A percentile compares a stretch with the other conserved stretches of the same genome.
These are phyloP conservation scores for Hiodon alosoides DNA, from an alignment of 2,113 vertebrate genomes.

Conservation along the genomic window DNA sequence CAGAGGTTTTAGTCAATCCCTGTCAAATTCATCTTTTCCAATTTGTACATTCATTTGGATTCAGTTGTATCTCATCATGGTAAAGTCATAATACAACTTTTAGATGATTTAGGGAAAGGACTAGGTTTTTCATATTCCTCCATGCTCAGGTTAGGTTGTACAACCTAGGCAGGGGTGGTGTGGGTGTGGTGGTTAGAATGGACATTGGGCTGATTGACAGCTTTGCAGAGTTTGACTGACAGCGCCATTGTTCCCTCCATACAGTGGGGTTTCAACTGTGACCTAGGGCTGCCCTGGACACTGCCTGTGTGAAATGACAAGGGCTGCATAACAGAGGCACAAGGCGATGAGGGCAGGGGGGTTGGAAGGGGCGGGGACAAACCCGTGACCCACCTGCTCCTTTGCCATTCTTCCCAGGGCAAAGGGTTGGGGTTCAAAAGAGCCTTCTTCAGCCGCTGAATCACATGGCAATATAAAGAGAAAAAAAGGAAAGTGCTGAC, in stretches of 20 bases:
- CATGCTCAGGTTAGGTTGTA: not conserved
- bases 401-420: conserved; percentile 43
- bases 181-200: conserved; percentile 3
- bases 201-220: conserved; percentile 48
- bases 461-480: not conserved
- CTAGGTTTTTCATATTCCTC: not conserved
- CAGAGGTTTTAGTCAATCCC: no score
- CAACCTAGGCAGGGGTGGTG: not conserved
- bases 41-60: no score
- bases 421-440: conserved; percentile 50
- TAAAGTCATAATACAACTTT: not conserved
- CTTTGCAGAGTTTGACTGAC: conserved; percentile 55
- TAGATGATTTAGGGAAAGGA: not conserved
- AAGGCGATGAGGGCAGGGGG: conserved; percentile 33
- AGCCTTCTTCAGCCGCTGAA: not conserved
- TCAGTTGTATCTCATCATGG: conserved; percentile 23
- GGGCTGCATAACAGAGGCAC: conserved; percentile 43
- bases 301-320: conserved; percentile 40
- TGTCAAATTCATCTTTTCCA: no score
- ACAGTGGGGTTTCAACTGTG: conserved; percentile 26
- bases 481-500: not conserved
- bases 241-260: conserved; percentile 46
- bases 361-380: conserved; percentile 23
- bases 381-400: conserved; percentile 38
- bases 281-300: conserved; percentile 46